These are phyloP conservation scores for Nasonia oneida DNA, from an alignment of 2,888 invertebrate species.

Conservation along the genomic window DNA sequence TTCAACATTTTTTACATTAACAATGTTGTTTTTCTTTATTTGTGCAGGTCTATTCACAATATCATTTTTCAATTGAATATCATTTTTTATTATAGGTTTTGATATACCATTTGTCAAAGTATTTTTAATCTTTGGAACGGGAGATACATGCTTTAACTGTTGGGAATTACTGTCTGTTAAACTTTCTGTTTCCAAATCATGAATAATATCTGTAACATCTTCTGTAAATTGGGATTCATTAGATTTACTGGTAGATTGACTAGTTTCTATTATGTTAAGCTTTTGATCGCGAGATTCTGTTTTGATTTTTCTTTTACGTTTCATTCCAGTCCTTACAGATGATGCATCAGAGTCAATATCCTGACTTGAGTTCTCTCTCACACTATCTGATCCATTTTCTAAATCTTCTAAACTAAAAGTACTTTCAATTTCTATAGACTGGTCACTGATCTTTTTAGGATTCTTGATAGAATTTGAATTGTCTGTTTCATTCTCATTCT, in stretches of 20 bases:
- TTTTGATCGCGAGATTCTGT: constrained; percentile 55
- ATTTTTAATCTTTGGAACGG: constrained; percentile 42
- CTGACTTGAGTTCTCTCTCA: constrained; percentile 64
- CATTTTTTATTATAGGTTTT: constrained; percentile 57
- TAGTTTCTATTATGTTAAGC: constrained; percentile 45
- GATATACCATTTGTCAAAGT: constrained; percentile 24
- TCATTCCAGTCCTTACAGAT: constrained; percentile 34
- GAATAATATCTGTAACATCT: constrained; percentile 72
- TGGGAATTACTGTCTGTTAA: constrained; percentile 51
- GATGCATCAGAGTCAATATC: constrained; percentile 36
- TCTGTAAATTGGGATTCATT: constrained; percentile 64
- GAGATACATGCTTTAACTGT: constrained; percentile 40
- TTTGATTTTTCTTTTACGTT: constrained; percentile 53
- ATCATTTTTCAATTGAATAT: constrained; percentile 54
- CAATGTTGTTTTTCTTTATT: constrained; percentile 42
- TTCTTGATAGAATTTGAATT: constrained; percentile 53
- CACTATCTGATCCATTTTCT: constrained; percentile 63
- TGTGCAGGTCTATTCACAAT: constrained; percentile 33
- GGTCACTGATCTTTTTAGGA: constrained; percentile 39
- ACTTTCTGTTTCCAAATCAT: constrained; percentile 67
- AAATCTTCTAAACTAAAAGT: constrained; percentile 61
- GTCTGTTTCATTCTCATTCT: constrained; percentile 47
- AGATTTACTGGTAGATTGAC: constrained; percentile 42
- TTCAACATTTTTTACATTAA: constrained; percentile 37
- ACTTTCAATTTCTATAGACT: constrained; percentile 46